These are phyloP conservation scores for Cynoglossus semilaevis DNA, from an alignment of 2,113 vertebrate genomes.

Conservation along the genomic window DNA sequence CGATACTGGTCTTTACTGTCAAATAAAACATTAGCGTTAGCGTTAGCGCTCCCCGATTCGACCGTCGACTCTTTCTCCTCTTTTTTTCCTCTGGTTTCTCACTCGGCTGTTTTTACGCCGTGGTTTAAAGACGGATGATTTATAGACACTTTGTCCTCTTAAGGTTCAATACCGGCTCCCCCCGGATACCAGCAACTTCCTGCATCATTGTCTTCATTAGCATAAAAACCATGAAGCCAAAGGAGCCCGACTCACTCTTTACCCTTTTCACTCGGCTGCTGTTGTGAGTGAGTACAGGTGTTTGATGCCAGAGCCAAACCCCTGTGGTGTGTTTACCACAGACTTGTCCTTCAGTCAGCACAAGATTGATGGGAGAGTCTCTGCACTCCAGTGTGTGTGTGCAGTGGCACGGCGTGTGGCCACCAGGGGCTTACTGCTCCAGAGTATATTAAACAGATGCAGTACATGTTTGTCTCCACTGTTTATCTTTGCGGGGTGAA, in stretches of 20 bases:
- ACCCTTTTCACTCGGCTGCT: conserved; percentile 13
- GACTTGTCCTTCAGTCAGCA: conserved; percentile 61
- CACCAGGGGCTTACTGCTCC: conserved; percentile 71
- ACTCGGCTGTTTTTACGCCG: neutral
- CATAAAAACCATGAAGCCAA: conserved; percentile 13
- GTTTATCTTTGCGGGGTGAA: conserved; percentile 73
- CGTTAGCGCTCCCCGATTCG: neutral
- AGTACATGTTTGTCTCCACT: conserved; percentile 75
- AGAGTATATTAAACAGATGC: conserved; percentile 71
- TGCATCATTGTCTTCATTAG: conserved; percentile 12
- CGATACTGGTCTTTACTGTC: conserved; percentile 9
- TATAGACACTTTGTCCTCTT: conserved; percentile 1
- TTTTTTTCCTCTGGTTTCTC: neutral
- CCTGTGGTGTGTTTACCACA: conserved; percentile 59
- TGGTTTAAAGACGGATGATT: conserved; percentile 7
- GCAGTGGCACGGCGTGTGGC: conserved; percentile 56
- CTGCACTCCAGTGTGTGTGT: conserved; percentile 32
- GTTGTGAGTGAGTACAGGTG: conserved; percentile 45
- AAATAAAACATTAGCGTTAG: neutral
- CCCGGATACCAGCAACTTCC: neutral
- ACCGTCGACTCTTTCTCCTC: neutral
- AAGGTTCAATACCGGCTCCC: conserved; percentile 7
- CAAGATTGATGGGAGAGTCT: conserved; percentile 62
- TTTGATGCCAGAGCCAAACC: conserved; percentile 58
- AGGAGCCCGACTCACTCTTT: conserved; percentile 15